Conservation (phyloP, 1,140 invertebrate species). For the Drosophila orena region DNA sequence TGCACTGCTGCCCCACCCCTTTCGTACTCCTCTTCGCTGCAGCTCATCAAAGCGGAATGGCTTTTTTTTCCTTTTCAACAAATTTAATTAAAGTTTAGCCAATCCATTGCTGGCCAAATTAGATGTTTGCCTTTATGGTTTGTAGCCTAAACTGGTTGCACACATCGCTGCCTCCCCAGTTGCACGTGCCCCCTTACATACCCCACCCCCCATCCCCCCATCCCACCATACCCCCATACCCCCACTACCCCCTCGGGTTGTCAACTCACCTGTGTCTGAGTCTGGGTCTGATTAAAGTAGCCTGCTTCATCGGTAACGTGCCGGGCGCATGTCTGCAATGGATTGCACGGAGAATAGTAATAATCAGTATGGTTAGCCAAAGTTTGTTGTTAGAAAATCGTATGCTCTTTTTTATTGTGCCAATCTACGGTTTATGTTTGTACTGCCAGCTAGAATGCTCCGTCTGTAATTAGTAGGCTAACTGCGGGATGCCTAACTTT, state of each 20-base stretch:
- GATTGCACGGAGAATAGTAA: constrained; percentile 54
- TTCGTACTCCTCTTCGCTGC: constrained; percentile 9
- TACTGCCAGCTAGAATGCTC: constrained; percentile 40
- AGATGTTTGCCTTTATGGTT: constrained; percentile 60
- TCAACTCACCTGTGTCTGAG: constrained; percentile 74
- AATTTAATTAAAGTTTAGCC: constrained; percentile 80
- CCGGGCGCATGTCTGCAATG: constrained; percentile 72
- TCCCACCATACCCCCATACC: neutral
- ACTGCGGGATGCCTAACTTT: constrained; percentile 36
- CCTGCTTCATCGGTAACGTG: constrained; percentile 80
- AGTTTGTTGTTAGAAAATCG: constrained; percentile 53
- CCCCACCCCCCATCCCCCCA: neutral
- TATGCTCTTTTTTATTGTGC: constrained; percentile 28
- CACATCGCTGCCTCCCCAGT: constrained; percentile 30
- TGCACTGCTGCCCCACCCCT: constrained; percentile 27
- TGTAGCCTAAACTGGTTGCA: constrained; percentile 62
- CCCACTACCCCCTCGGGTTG: constrained; percentile 35
- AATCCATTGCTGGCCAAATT: constrained; percentile 63
- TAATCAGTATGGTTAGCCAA: constrained; percentile 47
- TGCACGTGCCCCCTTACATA: too few species aligned
- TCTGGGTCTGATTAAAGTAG: constrained; percentile 78
- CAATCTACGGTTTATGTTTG: constrained; percentile 22
- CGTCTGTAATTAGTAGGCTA: constrained; percentile 66
- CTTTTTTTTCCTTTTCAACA: constrained; percentile 27
- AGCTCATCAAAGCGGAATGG: constrained; percentile 75